Percentiles rank a stretch among this genome's conserved stretches.
phyloP scores from a whole-genome alignment of 2,888 invertebrate genomes.

The Aporophyla nigra region DNA sequence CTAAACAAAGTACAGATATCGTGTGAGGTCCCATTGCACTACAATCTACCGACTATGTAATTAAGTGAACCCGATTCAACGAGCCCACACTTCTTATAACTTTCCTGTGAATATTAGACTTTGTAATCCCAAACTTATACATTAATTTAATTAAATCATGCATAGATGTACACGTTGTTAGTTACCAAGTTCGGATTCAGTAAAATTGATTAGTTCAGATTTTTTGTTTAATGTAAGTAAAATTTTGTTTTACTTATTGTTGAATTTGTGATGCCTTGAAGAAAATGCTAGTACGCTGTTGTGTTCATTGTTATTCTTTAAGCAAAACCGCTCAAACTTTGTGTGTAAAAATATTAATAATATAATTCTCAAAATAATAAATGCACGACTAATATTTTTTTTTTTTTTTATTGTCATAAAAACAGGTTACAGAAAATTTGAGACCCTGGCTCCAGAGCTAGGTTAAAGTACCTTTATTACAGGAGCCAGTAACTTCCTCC shows the following conservation, averaged over 20 bases:
- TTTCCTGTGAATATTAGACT: slow-evolving; percentile 5
- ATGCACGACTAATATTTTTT: not conserved
- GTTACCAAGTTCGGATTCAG: not conserved
- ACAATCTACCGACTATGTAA: not conserved
- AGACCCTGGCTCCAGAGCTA: no score
- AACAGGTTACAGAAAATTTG: no score
- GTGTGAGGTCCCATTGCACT: slow-evolving; percentile 42
- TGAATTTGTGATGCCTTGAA: slow-evolving; percentile 14
- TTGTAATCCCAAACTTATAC: slow-evolving; percentile 27
- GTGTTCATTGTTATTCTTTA: not conserved
- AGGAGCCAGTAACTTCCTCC: no score
- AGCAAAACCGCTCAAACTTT: not conserved
- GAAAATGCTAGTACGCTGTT: not conserved
- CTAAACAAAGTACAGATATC: slow-evolving; percentile 24
- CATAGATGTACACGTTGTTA: slow-evolving; percentile 27
- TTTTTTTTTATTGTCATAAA: no score
- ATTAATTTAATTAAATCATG: slow-evolving; percentile 32
- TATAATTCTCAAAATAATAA: not conserved
- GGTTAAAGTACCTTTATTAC: no score
- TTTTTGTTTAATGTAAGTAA: slow-evolving; percentile 14
- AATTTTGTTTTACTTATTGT: slow-evolving; percentile 10
- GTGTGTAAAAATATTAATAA: not conserved
- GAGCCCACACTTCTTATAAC: slow-evolving; percentile 37
- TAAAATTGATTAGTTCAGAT: slow-evolving; percentile 30
- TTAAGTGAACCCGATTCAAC: slow-evolving; percentile 18